Base-by-base conservation (phyloP, 2,113 vertebrate genomes). In the Ptilorrhoa leucosticta region DNA sequence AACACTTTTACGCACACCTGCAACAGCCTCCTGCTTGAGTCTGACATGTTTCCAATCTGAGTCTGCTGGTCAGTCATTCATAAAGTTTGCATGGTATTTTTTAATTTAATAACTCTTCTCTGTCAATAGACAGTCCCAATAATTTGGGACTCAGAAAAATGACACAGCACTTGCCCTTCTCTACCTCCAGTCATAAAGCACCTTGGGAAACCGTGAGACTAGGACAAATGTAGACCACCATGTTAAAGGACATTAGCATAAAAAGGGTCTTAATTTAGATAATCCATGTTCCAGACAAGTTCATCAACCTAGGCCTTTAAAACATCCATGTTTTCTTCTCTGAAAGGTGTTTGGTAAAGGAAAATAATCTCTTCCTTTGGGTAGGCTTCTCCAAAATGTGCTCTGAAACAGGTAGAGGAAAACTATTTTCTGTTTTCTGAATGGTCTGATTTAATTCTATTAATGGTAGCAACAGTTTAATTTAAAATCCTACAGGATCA, bases 281-380 rank as follows among this genome's bases (percentile, higher is more conserved):
- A 35, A 17, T 21, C 7, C 24, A 3, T 50, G 6, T 83, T 92
- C 47, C 50, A 73, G 27, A 22, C 2, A 66, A 27, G 4, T 39
- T 60, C 0, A 0, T 45, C 22, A 64, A 6, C 5, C 13, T 42
- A 45, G 5, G 3, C 2, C 26, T 65, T 79, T 47, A 47, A 79
- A 79, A 24, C 7, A 6, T 54, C 15, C n/a, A 8, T 56, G 6
- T 13, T 23, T 12, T 19, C 28, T 73, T 56, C 9, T 83, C 37
- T 79, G 33, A 17, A 64, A 73, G 26, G 15, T 9, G 1, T 58
- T 57, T 44, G 27, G 37, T 39, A 57, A 64, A 68, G 15, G 7
- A 80, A 80, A 54, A 48, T 6, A 33, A 39, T 54, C 11, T 58
- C 50, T 77, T 81, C 7, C 10, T 77, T 72, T 54, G 26, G 22